These are phyloP conservation scores for Eleutherodactylus coqui DNA, from an alignment of 2,797 vertebrate species.

Conservation along the genomic window DNA sequence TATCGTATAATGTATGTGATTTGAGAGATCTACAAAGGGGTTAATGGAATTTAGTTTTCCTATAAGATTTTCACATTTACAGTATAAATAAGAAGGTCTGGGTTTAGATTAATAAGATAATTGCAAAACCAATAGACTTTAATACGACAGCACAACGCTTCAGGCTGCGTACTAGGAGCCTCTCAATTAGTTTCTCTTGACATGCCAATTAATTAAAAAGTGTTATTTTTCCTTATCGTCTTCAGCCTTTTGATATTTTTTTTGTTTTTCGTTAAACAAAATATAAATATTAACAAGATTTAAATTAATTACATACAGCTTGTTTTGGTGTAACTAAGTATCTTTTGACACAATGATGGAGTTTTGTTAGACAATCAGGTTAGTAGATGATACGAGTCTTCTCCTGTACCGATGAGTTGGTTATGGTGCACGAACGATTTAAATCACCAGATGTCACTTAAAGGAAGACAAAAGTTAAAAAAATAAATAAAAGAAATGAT, in stretches of 20 bases:
- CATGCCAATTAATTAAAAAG: conserved; percentile 70
- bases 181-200: conserved; percentile 68
- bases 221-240: conserved; percentile 70
- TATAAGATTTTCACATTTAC: conserved; percentile 31
- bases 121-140: conserved; percentile 51
- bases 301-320: conserved; percentile 50
- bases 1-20: neutral
- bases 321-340: conserved; percentile 13
- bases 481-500: too few relatives aligned
- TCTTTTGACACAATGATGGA: neutral
- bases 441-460: too few relatives aligned
- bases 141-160: neutral
- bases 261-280: conserved; percentile 46
- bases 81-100: conserved; percentile 39
- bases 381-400: neutral
- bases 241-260: conserved; percentile 59
- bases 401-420: neutral
- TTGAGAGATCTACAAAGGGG: neutral
- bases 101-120: conserved; percentile 54
- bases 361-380: neutral
- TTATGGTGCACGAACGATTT: too few relatives aligned
- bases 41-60: conserved; percentile 27
- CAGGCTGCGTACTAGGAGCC: conserved; percentile 56
- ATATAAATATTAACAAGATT: conserved; percentile 61
- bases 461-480: too few relatives aligned